Base-by-base conservation (phyloP, 2,888 invertebrate species). In the Monochamus alternatus region DNA sequence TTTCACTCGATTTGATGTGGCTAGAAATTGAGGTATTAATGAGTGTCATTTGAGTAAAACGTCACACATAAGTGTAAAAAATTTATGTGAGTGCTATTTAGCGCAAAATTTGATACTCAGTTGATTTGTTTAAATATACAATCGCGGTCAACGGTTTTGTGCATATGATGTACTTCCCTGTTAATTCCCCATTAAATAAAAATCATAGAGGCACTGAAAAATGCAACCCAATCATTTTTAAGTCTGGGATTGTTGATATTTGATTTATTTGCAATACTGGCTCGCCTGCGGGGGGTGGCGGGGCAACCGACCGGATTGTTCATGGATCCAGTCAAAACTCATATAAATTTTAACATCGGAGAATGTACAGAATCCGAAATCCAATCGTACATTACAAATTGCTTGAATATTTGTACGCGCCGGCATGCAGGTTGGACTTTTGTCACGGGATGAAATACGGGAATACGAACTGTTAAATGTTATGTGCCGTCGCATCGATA, bases 351-450 rank as follows among this genome's bases (percentile, higher is more conserved):
- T 73, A 73, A 66, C 68, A 58, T 51, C 66, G 70, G 73, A 75
- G 77, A 77, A 77, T 75, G 73, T 73, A 52, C 67, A 75, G 63
- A 66, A 77, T 77, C 66, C 67, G 73, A 73, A 75, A 70, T 70
- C 75, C 55, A 47, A 69, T 75, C 70, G 67, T 68, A 73, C 63
- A 73, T 67, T 69, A 70, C 67, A 52, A 66, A 77, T 77, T 63
- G 75, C 73, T 67, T 44, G 73, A 69, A 75, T 77, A 77, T 77
- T 75, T 75, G 75, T 75, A 73, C 69, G 66, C 66, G 55, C 51
- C 69, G 60, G 69, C 65, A 73, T 77, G 74, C 65, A 67, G 51
- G 31, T 51, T 47, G 74, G 65, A 75, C 75, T 71, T 75, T 75
- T 75, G 75, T 75, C 70, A 70, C 51, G 12, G 70, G 38, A 75